phyloP scores from a whole-genome alignment of 2,113 vertebrate species.

The Spizaetus ornatus region DNA sequence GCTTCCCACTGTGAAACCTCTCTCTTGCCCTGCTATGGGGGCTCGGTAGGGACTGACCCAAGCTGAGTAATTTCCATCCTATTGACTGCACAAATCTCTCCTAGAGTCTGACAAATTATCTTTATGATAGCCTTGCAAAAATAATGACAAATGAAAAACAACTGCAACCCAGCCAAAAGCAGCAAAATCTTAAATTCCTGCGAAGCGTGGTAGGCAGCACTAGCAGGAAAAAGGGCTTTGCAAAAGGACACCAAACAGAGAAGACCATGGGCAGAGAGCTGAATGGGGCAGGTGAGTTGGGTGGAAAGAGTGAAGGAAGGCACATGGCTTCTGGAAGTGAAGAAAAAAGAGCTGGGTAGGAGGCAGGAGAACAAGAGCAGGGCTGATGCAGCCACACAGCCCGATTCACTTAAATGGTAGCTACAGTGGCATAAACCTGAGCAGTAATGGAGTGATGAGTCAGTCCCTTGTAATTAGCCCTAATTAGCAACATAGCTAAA shows the following conservation, averaged over 20 bases:
- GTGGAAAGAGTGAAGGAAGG: background rate
- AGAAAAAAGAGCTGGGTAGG: background rate
- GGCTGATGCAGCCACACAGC: background rate
- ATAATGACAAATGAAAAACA: background rate
- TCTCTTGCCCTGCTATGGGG: background rate
- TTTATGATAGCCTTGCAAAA: background rate
- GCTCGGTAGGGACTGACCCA: background rate
- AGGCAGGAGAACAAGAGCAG: background rate
- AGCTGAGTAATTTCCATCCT: background rate
- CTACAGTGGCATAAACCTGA: background rate
- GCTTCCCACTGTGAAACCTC: background rate
- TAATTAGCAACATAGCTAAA: background rate
- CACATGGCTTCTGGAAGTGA: background rate
- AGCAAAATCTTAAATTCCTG: background rate
- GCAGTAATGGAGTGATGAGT: background rate
- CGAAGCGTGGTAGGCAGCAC: background rate
- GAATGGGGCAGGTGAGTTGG: background rate
- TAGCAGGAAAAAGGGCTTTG: background rate
- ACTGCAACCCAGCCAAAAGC: background rate
- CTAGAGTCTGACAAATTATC: background rate
- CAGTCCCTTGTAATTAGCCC: conserved; percentile 11
- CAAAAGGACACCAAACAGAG: background rate
- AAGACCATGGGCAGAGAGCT: background rate
- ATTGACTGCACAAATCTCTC: background rate
- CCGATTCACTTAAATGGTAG: background rate